phyloP scores from a whole-genome alignment of 1,140 invertebrate species.

The Holcopasites calliopsidis region DNA sequence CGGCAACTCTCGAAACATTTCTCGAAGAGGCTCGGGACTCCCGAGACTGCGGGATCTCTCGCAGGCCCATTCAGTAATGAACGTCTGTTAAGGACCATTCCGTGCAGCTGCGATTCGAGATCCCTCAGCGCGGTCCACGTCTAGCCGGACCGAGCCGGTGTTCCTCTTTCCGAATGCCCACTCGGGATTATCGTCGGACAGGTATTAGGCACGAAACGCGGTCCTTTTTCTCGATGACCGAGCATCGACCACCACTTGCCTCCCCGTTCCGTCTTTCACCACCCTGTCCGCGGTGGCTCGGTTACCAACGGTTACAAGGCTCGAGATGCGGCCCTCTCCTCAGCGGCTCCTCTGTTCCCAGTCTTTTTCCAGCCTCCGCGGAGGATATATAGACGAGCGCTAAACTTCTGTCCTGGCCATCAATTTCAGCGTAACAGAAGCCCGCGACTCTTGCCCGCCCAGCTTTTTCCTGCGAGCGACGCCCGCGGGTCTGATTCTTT shows the following conservation, averaged over 20 bases:
- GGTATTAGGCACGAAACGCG: too few relatives aligned
- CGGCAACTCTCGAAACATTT: too few relatives aligned
- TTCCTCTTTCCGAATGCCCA: too few relatives aligned
- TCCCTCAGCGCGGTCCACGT: too few relatives aligned
- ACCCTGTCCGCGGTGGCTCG: conserved; percentile 18
- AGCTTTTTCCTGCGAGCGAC: conserved; percentile 49
- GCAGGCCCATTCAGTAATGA: too few relatives aligned
- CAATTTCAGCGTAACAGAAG: conserved; percentile 64
- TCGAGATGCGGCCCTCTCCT: conserved; percentile 42
- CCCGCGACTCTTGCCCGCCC: conserved; percentile 46
- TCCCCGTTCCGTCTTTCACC: background rate
- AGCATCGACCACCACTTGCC: conserved; percentile 28
- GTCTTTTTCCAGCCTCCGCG: conserved; percentile 41
- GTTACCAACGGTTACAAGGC: conserved; percentile 61
- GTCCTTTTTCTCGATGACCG: too few relatives aligned
- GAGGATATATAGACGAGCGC: conserved; percentile 66
- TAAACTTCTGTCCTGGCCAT: conserved; percentile 70
- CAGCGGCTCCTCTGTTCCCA: conserved; percentile 15
- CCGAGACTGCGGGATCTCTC: too few relatives aligned
- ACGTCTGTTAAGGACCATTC: too few relatives aligned
- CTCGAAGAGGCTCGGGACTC: too few relatives aligned
- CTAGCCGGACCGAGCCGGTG: too few relatives aligned
- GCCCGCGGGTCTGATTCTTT: conserved; percentile 59
- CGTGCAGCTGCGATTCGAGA: too few relatives aligned
- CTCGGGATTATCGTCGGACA: too few relatives aligned